phyloP scores from a whole-genome alignment of 1,140 invertebrate species.

The Drosophila seguyi region DNA sequence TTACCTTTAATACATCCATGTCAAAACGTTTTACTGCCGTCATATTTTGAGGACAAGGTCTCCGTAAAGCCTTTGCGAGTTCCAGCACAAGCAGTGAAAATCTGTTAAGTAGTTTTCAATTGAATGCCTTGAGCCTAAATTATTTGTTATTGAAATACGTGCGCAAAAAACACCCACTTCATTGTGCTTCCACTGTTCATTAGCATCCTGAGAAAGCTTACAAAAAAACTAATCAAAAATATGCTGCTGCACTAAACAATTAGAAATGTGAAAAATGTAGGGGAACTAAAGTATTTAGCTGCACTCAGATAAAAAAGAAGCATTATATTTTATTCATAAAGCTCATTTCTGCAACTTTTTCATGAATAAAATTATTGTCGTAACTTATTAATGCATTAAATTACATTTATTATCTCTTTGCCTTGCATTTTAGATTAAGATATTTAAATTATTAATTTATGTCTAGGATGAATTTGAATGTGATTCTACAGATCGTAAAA shows the following conservation, averaged over 20 bases:
- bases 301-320: background rate
- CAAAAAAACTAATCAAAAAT: conserved; percentile 5
- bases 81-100: conserved; percentile 2
- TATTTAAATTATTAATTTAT: background rate
- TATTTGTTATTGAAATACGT: background rate
- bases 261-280: conserved; percentile 1
- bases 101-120: background rate
- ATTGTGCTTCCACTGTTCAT: background rate
- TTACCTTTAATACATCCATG: conserved; percentile 19
- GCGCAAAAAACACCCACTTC: conserved; percentile 6
- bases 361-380: too few relatives aligned
- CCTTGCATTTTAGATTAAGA: background rate
- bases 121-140: background rate
- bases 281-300: background rate
- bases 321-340: too few relatives aligned
- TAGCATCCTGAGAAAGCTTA: background rate
- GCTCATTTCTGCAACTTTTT: too few relatives aligned
- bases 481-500: background rate
- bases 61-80: background rate
- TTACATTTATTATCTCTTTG: background rate
- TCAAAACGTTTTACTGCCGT: conserved; percentile 35
- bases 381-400: background rate
- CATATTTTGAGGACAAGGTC: conserved; percentile 36
- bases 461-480: background rate
- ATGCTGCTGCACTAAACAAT: background rate